A percentile compares a stretch with the other conserved stretches of the same genome.
Conservation (phyloP, 2,113 vertebrate genomes). For the Carlito syrichta region DNA sequence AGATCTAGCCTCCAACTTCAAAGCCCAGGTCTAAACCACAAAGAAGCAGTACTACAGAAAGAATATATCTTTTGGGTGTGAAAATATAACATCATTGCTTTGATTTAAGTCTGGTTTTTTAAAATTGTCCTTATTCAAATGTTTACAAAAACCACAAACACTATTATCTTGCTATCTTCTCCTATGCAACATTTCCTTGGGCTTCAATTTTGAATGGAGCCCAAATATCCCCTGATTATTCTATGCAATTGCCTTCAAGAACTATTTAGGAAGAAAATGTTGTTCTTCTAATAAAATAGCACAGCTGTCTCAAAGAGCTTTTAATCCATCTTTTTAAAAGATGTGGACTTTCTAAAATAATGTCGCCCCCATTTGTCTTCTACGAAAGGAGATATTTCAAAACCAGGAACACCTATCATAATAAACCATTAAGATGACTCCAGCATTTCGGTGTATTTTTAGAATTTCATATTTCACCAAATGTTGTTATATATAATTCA, state of each 20-base stretch:
- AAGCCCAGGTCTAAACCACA: not conserved
- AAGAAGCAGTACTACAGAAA: not conserved
- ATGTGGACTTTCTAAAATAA: conserved; percentile 77
- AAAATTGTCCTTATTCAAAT: not conserved
- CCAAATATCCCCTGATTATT: conserved; percentile 31
- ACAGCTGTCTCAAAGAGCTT: conserved; percentile 62
- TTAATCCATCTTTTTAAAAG: conserved; percentile 78
- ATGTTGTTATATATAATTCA: conserved; percentile 75
- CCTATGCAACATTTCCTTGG: not conserved
- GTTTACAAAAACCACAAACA: not conserved
- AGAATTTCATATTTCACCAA: conserved; percentile 75
- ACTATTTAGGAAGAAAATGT: conserved; percentile 73
- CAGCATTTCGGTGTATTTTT: conserved; percentile 77
- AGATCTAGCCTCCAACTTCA: not conserved
- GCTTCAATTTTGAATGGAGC: conserved; percentile 25
- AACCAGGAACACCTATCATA: conserved; percentile 71
- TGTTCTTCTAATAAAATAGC: conserved; percentile 61
- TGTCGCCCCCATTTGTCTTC: conserved; percentile 72
- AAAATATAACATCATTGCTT: not conserved
- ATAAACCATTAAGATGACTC: conserved; percentile 77
- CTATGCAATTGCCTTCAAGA: conserved; percentile 45
- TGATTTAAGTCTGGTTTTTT: not conserved
- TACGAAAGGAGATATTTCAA: conserved; percentile 72
- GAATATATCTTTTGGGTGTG: not conserved
- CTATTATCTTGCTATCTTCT: not conserved